Percentiles rank a stretch among this genome's conserved stretches.
Evolutionary conservation across 1,140 invertebrate genomes (phyloP).

Genomic region (Pinna nobilis): DNA sequence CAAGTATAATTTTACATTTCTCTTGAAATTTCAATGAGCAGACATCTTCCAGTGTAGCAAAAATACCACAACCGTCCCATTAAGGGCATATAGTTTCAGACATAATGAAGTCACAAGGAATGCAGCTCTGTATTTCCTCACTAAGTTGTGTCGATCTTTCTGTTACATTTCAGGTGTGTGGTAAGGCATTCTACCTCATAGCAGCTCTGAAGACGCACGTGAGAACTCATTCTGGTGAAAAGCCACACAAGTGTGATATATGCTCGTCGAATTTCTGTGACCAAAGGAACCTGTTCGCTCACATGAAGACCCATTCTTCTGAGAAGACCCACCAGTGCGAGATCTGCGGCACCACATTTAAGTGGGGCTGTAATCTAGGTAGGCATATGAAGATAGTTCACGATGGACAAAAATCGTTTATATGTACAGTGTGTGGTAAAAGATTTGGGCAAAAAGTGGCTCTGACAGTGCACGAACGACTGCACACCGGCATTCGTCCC

Average conservation of each 20-base stretch:
- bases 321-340: slow-evolving; percentile 74
- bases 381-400: slow-evolving; percentile 28
- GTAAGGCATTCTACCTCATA: slow-evolving; percentile 82
- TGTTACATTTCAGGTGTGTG: slow-evolving; percentile 60
- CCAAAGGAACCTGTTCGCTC: slow-evolving; percentile 68
- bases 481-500: slow-evolving; percentile 86
- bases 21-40: no score
- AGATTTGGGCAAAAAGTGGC: slow-evolving; percentile 19
- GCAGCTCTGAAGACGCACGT: slow-evolving; percentile 58
- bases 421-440: slow-evolving; percentile 33
- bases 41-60: no score
- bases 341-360: slow-evolving; percentile 33
- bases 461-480: slow-evolving; percentile 66
- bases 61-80: no score
- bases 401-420: slow-evolving; percentile 4
- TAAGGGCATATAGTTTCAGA: not conserved
- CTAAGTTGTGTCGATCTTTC: not conserved
- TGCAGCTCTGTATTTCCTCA: not conserved
- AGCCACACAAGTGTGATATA: slow-evolving; percentile 77
- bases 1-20: no score
- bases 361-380: slow-evolving; percentile 16
- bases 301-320: slow-evolving; percentile 81
- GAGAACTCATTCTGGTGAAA: slow-evolving; percentile 60
- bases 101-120: not conserved
- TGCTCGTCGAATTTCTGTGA: slow-evolving; percentile 80